Conservation (phyloP, 2,797 vertebrate genomes). For the Sebastes cheni region DNA sequence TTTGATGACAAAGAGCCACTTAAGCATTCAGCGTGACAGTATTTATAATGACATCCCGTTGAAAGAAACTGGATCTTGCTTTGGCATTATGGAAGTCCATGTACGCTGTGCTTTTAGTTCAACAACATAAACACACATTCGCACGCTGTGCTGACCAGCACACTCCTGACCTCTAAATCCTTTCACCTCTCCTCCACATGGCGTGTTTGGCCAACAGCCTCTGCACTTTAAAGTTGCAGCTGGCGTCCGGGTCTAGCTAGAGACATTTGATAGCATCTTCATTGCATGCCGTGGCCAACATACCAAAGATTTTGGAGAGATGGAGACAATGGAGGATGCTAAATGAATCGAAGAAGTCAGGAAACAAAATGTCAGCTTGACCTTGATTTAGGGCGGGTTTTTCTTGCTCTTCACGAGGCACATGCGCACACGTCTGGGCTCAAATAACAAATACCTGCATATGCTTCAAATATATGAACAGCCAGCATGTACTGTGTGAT, state of each 20-base stretch:
- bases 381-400: not conserved
- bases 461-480: not conserved
- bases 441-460: constrained; percentile 19
- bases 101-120: not conserved
- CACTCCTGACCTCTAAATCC: constrained; percentile 29
- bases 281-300: constrained; percentile 7
- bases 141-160: constrained; percentile 19
- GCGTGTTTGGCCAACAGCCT: not conserved
- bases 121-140: constrained; percentile 2
- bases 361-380: constrained; percentile 13
- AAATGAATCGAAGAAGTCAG: not conserved
- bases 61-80: constrained; percentile 48
- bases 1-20: constrained; percentile 77
- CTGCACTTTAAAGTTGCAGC: constrained; percentile 37
- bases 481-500: not conserved
- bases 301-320: constrained; percentile 12
- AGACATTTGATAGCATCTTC: constrained; percentile 41
- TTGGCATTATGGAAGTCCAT: not conserved
- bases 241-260: constrained; percentile 27
- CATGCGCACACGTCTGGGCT: not conserved
- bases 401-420: not conserved
- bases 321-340: constrained; percentile 22
- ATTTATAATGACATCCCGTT: constrained; percentile 73
- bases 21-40: constrained; percentile 63
- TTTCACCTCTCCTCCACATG: constrained; percentile 56